Evolutionary conservation across 2,888 invertebrate genomes (phyloP), one percentile per base, ranked within the genome.

Genomic region (Tyria jacobaeae): DNA sequence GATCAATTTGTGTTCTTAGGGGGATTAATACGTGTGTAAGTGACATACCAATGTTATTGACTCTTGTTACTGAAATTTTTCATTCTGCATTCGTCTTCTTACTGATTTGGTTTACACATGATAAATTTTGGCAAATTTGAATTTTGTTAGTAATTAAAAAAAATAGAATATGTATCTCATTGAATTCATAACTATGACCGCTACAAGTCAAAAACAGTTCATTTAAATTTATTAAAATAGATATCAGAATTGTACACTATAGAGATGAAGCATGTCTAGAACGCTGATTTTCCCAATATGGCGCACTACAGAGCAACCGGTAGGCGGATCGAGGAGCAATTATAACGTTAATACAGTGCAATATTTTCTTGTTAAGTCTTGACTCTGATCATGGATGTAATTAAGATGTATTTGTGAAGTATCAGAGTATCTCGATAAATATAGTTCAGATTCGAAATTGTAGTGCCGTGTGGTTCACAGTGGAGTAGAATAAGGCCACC

Each of bases 1-100:
- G 39, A 64, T 66, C 64, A 59, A 75, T 73, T 57, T 64, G 66
- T 58, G 31, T 27, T 25, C 12, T 47, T 15, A 58, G 60, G 48
- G 17, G 55, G 65, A 76, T 75, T 75, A 75, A 75, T 76, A 58
- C n/a, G n/a, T n/a, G n/a, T n/a, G n/a, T 72, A 65, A 44, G 60
- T 44, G 56, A 54, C 64, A 75, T 72, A 68, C 76, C 73, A 50
- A 68, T 64, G 70, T 49, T 44, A 78, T 78, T 67, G 66, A 70
- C 59, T 69, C 63, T 73, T 70, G 64, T 68, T 57, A 51, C 64
- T 24, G 47, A 49, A 44, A 12, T 49, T 49, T 50, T 31, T 62
- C 35, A 41, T 44, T 15, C 14, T 41, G 31, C 35, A 49, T 17
- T 39, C 51, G 35, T 51, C 31, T 31, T 3, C 14, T 44, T 31